phyloP scores from a whole-genome alignment of 2,888 invertebrate species.

The Orgyia antiqua region DNA sequence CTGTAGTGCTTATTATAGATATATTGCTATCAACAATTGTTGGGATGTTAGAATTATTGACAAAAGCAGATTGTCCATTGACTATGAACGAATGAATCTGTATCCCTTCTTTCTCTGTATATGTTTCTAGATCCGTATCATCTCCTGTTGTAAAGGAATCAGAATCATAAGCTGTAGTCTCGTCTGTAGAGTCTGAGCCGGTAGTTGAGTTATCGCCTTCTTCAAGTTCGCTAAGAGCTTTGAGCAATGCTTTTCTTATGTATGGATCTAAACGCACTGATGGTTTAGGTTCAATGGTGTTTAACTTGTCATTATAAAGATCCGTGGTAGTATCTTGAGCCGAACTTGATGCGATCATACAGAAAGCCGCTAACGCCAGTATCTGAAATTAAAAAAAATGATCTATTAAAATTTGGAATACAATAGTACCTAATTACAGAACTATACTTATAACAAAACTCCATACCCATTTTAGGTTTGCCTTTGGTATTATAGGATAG shows the following conservation, averaged over 20 bases:
- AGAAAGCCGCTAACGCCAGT: slow-evolving; percentile 43
- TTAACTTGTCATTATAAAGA: slow-evolving; percentile 50
- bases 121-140: slow-evolving; percentile 50
- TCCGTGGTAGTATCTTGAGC: slow-evolving; percentile 51
- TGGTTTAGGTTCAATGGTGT: slow-evolving; percentile 65
- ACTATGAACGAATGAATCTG: slow-evolving; percentile 80
- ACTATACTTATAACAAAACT: too few relatives aligned
- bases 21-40: slow-evolving; percentile 56
- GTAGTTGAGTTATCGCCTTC: slow-evolving; percentile 72
- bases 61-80: slow-evolving; percentile 64
- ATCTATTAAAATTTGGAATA: too few relatives aligned
- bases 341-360: slow-evolving; percentile 38
- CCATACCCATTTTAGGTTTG: too few relatives aligned
- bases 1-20: slow-evolving; percentile 63
- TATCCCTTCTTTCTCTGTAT: slow-evolving; percentile 46
- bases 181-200: slow-evolving; percentile 53
- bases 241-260: slow-evolving; percentile 85
- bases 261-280: slow-evolving; percentile 84
- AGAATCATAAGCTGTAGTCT: slow-evolving; percentile 43
- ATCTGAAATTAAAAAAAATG: slow-evolving; percentile 49
- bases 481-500: too few relatives aligned
- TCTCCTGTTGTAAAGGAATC: slow-evolving; percentile 54
- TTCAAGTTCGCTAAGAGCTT: slow-evolving; percentile 87
- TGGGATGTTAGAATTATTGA: slow-evolving; percentile 47
- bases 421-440: too few relatives aligned